Evolutionary conservation across 1,140 invertebrate species (phyloP).

Genomic region (Probaryconus sp.): DNA sequence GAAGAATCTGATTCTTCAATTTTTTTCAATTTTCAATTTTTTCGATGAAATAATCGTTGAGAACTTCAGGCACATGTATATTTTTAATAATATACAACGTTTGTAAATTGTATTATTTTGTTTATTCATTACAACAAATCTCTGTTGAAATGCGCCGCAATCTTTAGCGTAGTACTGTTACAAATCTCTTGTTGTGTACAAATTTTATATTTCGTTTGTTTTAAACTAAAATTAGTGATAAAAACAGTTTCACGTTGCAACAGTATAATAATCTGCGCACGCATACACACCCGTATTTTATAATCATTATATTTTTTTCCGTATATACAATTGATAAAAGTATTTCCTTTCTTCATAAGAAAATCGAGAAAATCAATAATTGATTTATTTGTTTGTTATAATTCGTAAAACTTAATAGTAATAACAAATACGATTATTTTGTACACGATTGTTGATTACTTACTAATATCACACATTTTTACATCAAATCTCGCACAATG

Average conservation of each 20-base stretch:
- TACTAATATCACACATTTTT: slow-evolving; percentile 34
- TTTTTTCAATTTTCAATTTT: too few species aligned
- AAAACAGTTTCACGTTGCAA: slow-evolving; percentile 1
- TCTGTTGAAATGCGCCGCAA: too few species aligned
- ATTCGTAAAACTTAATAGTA: slow-evolving; percentile 14
- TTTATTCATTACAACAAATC: too few species aligned
- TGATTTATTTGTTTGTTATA: background rate
- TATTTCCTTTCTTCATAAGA: background rate
- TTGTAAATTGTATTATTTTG: too few species aligned
- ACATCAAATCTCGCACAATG: slow-evolving; percentile 1
- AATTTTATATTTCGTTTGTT: too few species aligned
- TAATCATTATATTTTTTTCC: background rate
- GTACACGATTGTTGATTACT: slow-evolving; percentile 19
- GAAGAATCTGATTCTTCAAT: too few species aligned
- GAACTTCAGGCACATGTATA: too few species aligned
- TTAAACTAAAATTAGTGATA: slow-evolving; percentile 5
- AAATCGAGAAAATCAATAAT: too few species aligned
- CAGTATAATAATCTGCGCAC: slow-evolving; percentile 5
- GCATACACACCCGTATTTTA: slow-evolving; percentile 14
- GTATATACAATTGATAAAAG: slow-evolving; percentile 16
- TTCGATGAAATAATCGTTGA: too few species aligned
- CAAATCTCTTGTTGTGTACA: too few species aligned
- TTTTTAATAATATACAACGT: too few species aligned
- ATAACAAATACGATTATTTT: slow-evolving; percentile 23
- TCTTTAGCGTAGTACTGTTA: too few species aligned